These are phyloP conservation scores for Apteryx mantelli DNA, from an alignment of 2,113 vertebrate species.

Conservation along the genomic window DNA sequence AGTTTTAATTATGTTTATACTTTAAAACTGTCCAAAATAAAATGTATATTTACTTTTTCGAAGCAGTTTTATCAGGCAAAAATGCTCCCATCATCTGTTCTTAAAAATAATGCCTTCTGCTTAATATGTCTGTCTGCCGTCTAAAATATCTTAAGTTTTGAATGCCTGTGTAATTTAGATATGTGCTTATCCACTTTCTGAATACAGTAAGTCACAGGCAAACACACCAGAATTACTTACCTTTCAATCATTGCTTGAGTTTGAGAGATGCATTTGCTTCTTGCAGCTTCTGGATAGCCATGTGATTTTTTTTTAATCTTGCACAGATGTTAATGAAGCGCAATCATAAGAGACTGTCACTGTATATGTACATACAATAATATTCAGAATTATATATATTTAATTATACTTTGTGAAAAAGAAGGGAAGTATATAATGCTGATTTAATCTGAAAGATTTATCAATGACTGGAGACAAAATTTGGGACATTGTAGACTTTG, in stretches of 20 bases:
- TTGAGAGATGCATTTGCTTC: background rate
- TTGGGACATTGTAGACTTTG: background rate
- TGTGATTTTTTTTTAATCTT: background rate
- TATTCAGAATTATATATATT: background rate
- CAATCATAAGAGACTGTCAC: rapidly evolving
- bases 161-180: background rate
- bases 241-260: background rate
- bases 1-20: background rate
- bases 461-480: background rate
- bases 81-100: background rate
- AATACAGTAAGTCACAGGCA: background rate
- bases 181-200: background rate
- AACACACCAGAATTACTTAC: background rate
- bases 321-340: background rate
- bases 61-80: background rate
- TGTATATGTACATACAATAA: background rate
- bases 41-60: background rate
- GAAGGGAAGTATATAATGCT: background rate
- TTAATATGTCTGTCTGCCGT: background rate
- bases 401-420: background rate
- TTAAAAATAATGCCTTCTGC: background rate
- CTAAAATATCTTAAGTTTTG: background rate
- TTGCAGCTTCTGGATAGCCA: background rate
- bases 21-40: background rate
- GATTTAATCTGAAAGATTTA: background rate